phyloP scores from a whole-genome alignment of 2,113 vertebrate species.

The Oncorhynchus mykiss region DNA sequence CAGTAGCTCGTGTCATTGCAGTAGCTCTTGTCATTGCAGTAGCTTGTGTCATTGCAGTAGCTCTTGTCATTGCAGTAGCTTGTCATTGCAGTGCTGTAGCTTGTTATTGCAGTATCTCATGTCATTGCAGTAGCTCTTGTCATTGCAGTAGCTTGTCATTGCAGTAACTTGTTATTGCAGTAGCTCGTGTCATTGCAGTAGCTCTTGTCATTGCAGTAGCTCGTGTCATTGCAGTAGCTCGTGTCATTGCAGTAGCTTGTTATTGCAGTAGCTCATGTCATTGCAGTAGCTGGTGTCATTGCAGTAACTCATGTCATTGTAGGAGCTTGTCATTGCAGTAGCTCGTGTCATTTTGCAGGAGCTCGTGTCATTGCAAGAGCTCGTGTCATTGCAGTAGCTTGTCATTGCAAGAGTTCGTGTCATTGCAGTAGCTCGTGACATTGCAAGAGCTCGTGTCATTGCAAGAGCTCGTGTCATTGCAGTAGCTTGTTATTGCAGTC shows the following conservation, averaged over 20 bases:
- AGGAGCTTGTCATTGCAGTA: too few species aligned
- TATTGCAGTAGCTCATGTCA: too few species aligned
- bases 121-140: too few species aligned
- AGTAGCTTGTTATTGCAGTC: constrained; percentile 23
- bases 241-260: constrained; percentile 53
- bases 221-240: background rate
- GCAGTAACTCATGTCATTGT: constrained; percentile 38
- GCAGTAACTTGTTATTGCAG: too few species aligned
- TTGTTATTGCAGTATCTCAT: constrained; percentile 50
- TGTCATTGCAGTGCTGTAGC: too few species aligned
- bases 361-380: constrained; percentile 53
- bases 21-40: constrained; percentile 15
- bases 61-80: too few species aligned
- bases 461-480: too few species aligned
- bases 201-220: constrained; percentile 52
- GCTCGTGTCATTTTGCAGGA: constrained; percentile 55
- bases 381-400: background rate
- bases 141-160: constrained; percentile 54
- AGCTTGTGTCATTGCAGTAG: too few species aligned
- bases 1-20: constrained; percentile 46
- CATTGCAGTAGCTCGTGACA: too few species aligned
- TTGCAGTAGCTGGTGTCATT: constrained; percentile 25
- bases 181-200: too few species aligned
- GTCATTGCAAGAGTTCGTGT: too few species aligned
- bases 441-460: too few species aligned